phyloP scores from a whole-genome alignment of 2,113 vertebrate species.

The Chlamydotis undulata region DNA sequence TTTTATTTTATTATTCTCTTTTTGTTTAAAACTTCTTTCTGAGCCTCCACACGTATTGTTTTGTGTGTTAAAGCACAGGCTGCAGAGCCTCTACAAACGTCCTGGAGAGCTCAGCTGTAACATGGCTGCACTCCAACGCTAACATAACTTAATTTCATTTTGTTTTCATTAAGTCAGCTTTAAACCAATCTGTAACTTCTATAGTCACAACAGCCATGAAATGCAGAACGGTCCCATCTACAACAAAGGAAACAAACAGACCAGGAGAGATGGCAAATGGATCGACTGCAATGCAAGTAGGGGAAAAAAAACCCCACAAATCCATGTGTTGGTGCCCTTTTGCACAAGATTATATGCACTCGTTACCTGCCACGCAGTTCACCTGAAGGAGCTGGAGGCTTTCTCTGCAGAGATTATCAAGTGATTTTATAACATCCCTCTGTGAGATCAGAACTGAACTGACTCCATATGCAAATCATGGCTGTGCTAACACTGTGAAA shows the following conservation, averaged over 20 bases:
- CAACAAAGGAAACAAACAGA: background rate
- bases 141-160: background rate
- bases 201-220: accelerated
- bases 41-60: accelerated
- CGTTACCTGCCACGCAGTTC: accelerated
- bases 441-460: background rate
- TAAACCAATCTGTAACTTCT: background rate
- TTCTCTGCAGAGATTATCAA: background rate
- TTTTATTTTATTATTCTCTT: accelerated
- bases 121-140: background rate
- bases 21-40: background rate
- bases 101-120: background rate
- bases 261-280: background rate
- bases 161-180: background rate
- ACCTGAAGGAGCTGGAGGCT: background rate
- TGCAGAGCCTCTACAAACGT: background rate
- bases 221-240: background rate
- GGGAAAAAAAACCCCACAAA: background rate
- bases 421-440: background rate
- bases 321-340: accelerated
- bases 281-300: accelerated
- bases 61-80: background rate
- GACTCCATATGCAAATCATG: background rate
- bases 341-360: accelerated
- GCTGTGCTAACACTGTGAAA: background rate